Base-by-base conservation (phyloP, 2,797 vertebrate genomes). In the Eulemur coronatus region DNA sequence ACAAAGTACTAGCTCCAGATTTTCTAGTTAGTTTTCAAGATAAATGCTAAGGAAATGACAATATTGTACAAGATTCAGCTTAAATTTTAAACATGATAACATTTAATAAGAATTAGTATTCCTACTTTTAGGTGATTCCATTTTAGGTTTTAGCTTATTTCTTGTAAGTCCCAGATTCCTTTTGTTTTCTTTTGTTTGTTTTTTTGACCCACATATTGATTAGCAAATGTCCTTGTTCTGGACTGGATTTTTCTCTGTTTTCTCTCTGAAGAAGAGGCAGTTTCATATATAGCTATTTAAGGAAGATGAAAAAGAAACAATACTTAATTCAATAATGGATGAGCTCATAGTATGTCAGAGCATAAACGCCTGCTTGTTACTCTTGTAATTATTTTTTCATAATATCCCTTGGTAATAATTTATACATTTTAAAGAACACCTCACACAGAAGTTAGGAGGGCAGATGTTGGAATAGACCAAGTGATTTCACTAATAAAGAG, bases 11-110 rank as follows among this genome's bases (percentile, higher is more conserved):
- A 28, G 41, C 72, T 95, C 57, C 65, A 96, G 91, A 76, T 94
- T 91, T 91, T 70, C 89, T 95, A 97, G 97, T 96, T 94, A 97
- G 92, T 90, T 97, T 94, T 86, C 69, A 91, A 93, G 95, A 95
- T 84, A 95, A 97, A 94, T 92, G 93, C 73, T 93, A 43, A 94
- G 81, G 90, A 97, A 96, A 91, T 96, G 93, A 59, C n/a, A 75
- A 59, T 43, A 92, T 73, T 94, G 70, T 80, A 92, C 57, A 50
- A 89, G 72, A 78, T 92, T 95, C 70, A 95, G 70, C 61, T 96
- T 61, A 73, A 63, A 88, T 72, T 96, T 97, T 84, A 67, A 96
- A 94, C 30, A 33, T n/a, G 52, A 67, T 89, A 20, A 28, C 69
- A 55, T 96, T 95, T 67, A 81, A 30, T 86, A 88, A 70, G 43